Percentiles rank a stretch among this genome's conserved stretches.
phyloP scores from a whole-genome alignment of 2,888 invertebrate species.

The Dicycla oo region DNA sequence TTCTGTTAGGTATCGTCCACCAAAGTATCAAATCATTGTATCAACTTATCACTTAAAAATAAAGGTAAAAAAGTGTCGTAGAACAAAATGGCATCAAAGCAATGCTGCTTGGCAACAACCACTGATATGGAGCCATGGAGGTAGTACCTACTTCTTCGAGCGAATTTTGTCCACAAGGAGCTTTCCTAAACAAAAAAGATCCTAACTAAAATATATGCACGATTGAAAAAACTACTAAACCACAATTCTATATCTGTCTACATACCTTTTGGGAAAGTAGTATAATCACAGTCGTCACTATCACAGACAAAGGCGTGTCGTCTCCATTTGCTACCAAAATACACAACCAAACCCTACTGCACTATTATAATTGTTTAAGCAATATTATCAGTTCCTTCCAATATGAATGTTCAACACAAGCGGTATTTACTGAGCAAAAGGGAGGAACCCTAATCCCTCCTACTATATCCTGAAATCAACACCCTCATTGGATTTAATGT shows the following conservation, averaged over 20 bases:
- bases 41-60: no score
- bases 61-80: no score
- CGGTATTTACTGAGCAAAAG: conserved; percentile 62
- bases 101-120: not conserved
- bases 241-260: not conserved
- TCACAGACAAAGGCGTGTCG: not conserved
- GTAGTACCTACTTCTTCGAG: not conserved
- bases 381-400: conserved; percentile 39
- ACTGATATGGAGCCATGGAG: not conserved
- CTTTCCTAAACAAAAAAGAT: not conserved
- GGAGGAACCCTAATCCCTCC: conserved; percentile 44
- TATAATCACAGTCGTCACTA: not conserved
- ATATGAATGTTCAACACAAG: conserved; percentile 61
- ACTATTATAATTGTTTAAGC: conserved; percentile 31
- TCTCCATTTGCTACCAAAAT: conserved; percentile 7
- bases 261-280: no score
- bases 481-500: conserved; percentile 61
- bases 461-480: conserved; percentile 59
- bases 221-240: not conserved
- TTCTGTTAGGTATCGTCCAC: not conserved
- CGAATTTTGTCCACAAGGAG: not conserved
- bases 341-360: not conserved
- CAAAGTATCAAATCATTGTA: not conserved
- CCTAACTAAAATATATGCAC: not conserved
- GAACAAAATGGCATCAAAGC: not conserved